Percentiles rank a stretch among this genome's conserved stretches.
phyloP scores from a whole-genome alignment of 2,113 vertebrate species.

The Columbina picui region DNA sequence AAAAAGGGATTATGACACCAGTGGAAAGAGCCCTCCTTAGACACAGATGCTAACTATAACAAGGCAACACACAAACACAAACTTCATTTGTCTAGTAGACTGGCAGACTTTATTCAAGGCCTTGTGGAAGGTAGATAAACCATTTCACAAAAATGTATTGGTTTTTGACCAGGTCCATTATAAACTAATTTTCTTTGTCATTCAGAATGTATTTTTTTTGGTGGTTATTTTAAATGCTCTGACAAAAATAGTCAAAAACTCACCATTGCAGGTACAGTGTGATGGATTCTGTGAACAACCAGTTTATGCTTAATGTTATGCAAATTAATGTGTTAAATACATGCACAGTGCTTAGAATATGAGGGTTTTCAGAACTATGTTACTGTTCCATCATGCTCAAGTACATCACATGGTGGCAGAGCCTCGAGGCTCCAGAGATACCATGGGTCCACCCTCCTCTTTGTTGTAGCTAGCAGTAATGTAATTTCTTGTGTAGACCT shows the following conservation, averaged over 20 bases:
- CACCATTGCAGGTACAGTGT: neutral
- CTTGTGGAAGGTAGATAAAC: neutral
- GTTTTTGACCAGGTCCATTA: neutral
- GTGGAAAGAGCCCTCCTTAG: neutral
- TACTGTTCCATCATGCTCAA: neutral
- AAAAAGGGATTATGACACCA: neutral
- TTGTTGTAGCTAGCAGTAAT: neutral
- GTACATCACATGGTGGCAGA: neutral
- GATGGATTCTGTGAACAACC: neutral
- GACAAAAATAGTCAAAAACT: neutral
- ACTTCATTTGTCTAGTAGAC: neutral
- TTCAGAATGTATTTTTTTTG: neutral
- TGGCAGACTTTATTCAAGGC: neutral
- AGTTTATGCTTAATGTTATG: neutral
- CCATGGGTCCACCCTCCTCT: neutral
- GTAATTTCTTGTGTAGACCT: neutral
- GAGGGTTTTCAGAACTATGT: neutral
- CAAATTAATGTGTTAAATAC: neutral
- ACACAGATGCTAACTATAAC: neutral
- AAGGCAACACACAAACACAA: neutral
- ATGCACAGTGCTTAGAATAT: accelerated
- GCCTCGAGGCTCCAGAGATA: neutral
- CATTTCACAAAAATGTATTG: neutral
- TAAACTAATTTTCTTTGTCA: neutral
- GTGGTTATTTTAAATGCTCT: neutral